Conservation (phyloP, 2,888 invertebrate genomes). For the Stenichneumon culpator region DNA sequence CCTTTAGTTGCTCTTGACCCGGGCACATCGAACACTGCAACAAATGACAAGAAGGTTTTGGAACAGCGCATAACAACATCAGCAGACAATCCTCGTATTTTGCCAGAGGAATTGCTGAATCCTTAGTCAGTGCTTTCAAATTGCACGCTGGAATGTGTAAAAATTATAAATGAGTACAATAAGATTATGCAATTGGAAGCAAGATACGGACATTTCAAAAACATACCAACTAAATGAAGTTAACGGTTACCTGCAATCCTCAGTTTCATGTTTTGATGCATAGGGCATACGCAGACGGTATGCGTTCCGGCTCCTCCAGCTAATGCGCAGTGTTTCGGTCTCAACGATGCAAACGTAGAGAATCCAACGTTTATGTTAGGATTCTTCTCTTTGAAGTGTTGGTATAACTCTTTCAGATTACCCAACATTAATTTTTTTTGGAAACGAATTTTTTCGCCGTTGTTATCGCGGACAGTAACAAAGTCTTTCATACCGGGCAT, state of each 20-base stretch:
- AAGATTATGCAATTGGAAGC: constrained; percentile 20
- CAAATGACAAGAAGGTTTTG: constrained; percentile 24
- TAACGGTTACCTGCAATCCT: constrained; percentile 20
- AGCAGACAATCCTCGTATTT: constrained; percentile 50
- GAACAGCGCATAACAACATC: background rate
- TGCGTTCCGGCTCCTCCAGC: constrained; percentile 48
- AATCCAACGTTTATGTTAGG: constrained; percentile 39
- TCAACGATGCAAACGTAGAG: constrained; percentile 41
- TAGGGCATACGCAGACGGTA: constrained; percentile 55
- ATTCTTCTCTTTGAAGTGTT: constrained; percentile 26
- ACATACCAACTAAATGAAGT: background rate
- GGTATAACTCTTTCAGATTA: constrained; percentile 41
- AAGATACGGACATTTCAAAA: constrained; percentile 12
- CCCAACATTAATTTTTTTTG: constrained; percentile 46
- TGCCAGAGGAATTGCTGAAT: constrained; percentile 3
- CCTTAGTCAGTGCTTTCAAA: constrained; percentile 9
- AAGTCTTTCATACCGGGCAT: constrained; percentile 36
- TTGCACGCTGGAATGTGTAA: constrained; percentile 9
- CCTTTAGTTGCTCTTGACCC: background rate
- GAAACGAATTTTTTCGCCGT: constrained; percentile 5
- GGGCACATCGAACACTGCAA: constrained; percentile 36
- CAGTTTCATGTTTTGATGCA: constrained; percentile 29
- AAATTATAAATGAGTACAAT: constrained; percentile 18
- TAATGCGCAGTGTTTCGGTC: constrained; percentile 34
- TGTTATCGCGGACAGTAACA: constrained; percentile 22